Conservation (phyloP, 2,888 invertebrate species). For the Eristalinus sepulchralis region DNA sequence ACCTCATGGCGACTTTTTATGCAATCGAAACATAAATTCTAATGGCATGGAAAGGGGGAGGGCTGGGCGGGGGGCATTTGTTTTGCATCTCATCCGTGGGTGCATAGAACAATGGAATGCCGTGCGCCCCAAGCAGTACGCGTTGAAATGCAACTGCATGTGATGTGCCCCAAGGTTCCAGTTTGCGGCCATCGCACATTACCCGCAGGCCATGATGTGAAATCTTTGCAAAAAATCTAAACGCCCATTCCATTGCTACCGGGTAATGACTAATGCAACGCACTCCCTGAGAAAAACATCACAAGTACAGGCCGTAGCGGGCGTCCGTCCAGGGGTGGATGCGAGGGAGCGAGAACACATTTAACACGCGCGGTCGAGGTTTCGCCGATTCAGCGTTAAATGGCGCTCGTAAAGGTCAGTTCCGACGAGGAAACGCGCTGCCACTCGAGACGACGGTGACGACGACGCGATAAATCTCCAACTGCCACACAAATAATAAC, state of each 20-base stretch:
- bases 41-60: constrained; percentile 19
- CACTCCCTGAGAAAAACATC: background rate
- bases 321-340: no score
- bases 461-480: background rate
- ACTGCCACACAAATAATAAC: constrained; percentile 3
- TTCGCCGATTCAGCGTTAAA: background rate
- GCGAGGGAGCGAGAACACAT: background rate
- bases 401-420: constrained; percentile 33
- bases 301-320: background rate
- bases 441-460: constrained; percentile 13
- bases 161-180: constrained; percentile 37
- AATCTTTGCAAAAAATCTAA: background rate
- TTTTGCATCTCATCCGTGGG: constrained; percentile 13
- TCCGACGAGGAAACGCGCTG: constrained; percentile 33
- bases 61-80: constrained; percentile 14
- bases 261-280: background rate
- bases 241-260: background rate
- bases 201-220: background rate
- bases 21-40: constrained; percentile 54
- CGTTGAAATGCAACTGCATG: constrained; percentile 12
- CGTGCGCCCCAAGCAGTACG: background rate
- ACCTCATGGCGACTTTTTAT: constrained; percentile 47
- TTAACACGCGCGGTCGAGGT: constrained; percentile 14
- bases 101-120: constrained; percentile 53
- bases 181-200: constrained; percentile 13